Percentiles rank a stretch among this genome's conserved stretches.
These are phyloP conservation scores for Zaprionus inermis DNA, from an alignment of 1,140 invertebrate species.

Conservation along the genomic window DNA sequence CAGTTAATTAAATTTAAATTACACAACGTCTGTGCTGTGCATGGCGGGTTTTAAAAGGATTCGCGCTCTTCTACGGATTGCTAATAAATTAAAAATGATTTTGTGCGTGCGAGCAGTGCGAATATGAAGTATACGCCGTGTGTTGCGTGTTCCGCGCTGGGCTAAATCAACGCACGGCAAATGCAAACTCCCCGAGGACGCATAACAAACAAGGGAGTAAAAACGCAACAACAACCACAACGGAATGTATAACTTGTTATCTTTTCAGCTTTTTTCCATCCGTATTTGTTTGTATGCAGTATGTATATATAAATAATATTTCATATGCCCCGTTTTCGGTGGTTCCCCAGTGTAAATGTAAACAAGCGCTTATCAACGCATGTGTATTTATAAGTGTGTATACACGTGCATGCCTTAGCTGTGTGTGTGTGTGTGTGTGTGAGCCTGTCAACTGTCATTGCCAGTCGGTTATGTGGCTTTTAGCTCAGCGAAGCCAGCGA, in stretches of 20 bases:
- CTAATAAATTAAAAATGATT: conserved; percentile 75
- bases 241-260: conserved; percentile 75
- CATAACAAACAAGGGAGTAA: conserved; percentile 14
- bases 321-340: conserved; percentile 48
- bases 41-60: conserved; percentile 44
- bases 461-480: conserved; percentile 76
- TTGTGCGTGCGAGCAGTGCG: conserved; percentile 27
- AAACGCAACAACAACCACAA: conserved; percentile 15
- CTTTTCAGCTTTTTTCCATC: conserved; percentile 43
- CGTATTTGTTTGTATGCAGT: too few relatives aligned
- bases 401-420: conserved; percentile 1
- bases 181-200: conserved; percentile 44
- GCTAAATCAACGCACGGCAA: conserved; percentile 65
- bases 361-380: conserved; percentile 69
- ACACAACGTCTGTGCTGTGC: conserved; percentile 33
- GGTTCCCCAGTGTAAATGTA: conserved; percentile 71
- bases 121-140: conserved; percentile 44
- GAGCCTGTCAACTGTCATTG: conserved; percentile 74
- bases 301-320: conserved; percentile 51
- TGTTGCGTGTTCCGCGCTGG: conserved; percentile 37
- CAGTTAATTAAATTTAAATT: conserved; percentile 73
- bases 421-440: conserved; percentile 23
- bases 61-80: conserved; percentile 13
- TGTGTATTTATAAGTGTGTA: conserved; percentile 22
- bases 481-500: conserved; percentile 49